Conservation (phyloP, 2,113 vertebrate species). For the Zootoca vivipara region DNA sequence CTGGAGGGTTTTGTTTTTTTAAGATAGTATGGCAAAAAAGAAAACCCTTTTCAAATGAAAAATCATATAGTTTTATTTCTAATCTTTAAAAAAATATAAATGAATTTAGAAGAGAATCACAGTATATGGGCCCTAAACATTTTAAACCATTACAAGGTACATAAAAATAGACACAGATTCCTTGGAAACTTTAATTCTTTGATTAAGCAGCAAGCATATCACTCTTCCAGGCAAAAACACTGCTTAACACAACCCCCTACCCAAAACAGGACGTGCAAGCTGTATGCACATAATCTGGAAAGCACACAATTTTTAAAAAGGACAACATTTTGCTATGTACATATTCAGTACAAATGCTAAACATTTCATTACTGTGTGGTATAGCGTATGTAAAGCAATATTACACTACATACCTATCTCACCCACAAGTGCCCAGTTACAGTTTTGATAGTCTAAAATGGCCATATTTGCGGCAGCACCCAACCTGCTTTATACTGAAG, state of each 20-base stretch:
- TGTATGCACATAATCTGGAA: constrained; percentile 82
- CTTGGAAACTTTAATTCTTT: constrained; percentile 86
- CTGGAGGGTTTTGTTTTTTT: constrained; percentile 50
- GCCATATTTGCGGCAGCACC: constrained; percentile 64
- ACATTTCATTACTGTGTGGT: constrained; percentile 75
- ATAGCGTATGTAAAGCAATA: constrained; percentile 73
- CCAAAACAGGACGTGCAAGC: constrained; percentile 79
- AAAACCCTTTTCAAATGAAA: constrained; percentile 70
- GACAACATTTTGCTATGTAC: constrained; percentile 79
- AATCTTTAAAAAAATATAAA: constrained; percentile 77
- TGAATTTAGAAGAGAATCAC: constrained; percentile 79
- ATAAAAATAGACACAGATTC: constrained; percentile 84
- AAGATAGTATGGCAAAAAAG: constrained; percentile 64
- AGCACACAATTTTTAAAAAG: constrained; percentile 78
- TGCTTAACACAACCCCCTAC: constrained; percentile 76
- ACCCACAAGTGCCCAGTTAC: constrained; percentile 71
- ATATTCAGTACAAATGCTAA: constrained; percentile 74
- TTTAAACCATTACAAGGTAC: constrained; percentile 76
- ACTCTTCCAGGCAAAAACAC: constrained; percentile 83
- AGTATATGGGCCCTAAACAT: constrained; percentile 80
- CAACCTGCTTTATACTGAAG: constrained; percentile 73
- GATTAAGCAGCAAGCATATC: constrained; percentile 86
- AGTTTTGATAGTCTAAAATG: constrained; percentile 65
- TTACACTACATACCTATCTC: constrained; percentile 69
- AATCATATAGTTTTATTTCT: constrained; percentile 77